Evolutionary conservation across 2,888 invertebrate species (phyloP).

Genomic region (Malthinus flaveolus): DNA sequence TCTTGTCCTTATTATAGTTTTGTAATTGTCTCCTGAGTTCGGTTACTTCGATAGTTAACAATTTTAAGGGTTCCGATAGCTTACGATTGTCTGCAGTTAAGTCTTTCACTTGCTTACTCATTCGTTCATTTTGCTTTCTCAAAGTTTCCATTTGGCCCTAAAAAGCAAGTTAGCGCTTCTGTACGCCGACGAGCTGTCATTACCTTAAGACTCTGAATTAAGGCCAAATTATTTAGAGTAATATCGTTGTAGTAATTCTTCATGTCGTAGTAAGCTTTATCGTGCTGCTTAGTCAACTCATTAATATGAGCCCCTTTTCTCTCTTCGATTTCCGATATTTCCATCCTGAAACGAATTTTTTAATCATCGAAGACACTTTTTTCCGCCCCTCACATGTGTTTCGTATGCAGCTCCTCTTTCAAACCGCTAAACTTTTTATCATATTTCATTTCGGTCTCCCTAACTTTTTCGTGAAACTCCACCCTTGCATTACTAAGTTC

Average conservation of each 20-base stretch:
- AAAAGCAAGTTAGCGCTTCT: not conserved
- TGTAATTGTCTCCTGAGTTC: constrained; percentile 75
- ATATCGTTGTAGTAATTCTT: constrained; percentile 96
- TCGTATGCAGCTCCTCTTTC: constrained; percentile 71
- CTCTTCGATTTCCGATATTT: constrained; percentile 88
- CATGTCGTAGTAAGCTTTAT: constrained; percentile 83
- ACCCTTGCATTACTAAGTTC: constrained; percentile 62
- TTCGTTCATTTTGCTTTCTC: constrained; percentile 78
- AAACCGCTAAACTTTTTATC: constrained; percentile 75
- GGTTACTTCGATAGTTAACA: constrained; percentile 69
- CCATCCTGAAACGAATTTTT: constrained; percentile 61
- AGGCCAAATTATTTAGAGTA: constrained; percentile 86
- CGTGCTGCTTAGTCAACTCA: constrained; percentile 79
- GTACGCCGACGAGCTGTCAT: not conserved
- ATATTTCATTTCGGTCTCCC: constrained; percentile 70
- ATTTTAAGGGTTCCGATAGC: constrained; percentile 72
- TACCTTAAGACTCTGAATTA: constrained; percentile 87
- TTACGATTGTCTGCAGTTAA: constrained; percentile 73
- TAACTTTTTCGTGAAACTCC: constrained; percentile 68
- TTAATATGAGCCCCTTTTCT: constrained; percentile 87
- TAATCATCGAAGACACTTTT: not conserved
- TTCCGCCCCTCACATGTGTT: constrained; percentile 55
- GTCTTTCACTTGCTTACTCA: constrained; percentile 69
- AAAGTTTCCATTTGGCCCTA: constrained; percentile 76
- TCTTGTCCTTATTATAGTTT: constrained; percentile 86